Conservation (phyloP, 2,888 invertebrate genomes). For the Crossocerus cetratus region DNA sequence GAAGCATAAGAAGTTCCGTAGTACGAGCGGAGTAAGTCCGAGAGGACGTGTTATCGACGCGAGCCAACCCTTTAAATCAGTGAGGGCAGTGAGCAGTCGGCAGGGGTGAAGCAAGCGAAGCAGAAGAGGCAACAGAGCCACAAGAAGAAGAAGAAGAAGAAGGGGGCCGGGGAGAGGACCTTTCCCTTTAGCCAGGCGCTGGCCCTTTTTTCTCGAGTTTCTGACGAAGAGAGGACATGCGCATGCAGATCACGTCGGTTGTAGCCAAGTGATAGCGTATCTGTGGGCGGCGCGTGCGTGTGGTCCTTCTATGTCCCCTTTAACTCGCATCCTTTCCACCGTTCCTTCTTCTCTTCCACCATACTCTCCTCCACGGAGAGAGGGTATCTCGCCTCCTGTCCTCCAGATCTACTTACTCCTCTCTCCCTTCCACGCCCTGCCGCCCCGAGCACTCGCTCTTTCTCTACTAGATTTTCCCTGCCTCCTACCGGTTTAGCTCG, state of each 20-base stretch:
- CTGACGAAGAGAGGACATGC: conserved; percentile 70
- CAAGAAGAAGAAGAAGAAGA: conserved; percentile 4
- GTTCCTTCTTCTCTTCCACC: conserved; percentile 35
- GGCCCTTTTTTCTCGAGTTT: conserved; percentile 20
- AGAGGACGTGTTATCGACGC: conserved; percentile 60
- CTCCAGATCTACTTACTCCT: conserved; percentile 5
- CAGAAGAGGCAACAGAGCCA: conserved; percentile 20
- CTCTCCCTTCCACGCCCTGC: conserved; percentile 21
- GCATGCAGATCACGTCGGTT: conserved; percentile 77
- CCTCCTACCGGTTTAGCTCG: conserved; percentile 41
- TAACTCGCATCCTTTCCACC: conserved; percentile 46
- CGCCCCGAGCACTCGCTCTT: conserved; percentile 7
- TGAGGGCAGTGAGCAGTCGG: conserved; percentile 37
- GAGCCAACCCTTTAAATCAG: conserved; percentile 64
- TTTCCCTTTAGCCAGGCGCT: conserved; percentile 23
- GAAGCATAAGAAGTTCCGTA: conserved; percentile 27
- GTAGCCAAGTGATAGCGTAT: conserved; percentile 75
- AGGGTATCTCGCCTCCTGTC: conserved; percentile 13
- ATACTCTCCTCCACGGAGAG: conserved; percentile 24
- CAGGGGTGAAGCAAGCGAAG: conserved; percentile 38
- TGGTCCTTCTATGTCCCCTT: conserved; percentile 73
- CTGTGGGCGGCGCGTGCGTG: conserved; percentile 77
- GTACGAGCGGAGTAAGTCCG: conserved; percentile 32
- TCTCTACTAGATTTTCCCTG: conserved; percentile 13
- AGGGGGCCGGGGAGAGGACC: conserved; percentile 9